A percentile compares a stretch with the other conserved stretches of the same genome.
These are phyloP conservation scores for Linyphia triangularis DNA, from an alignment of 2,888 invertebrate genomes.

Conservation along the genomic window DNA sequence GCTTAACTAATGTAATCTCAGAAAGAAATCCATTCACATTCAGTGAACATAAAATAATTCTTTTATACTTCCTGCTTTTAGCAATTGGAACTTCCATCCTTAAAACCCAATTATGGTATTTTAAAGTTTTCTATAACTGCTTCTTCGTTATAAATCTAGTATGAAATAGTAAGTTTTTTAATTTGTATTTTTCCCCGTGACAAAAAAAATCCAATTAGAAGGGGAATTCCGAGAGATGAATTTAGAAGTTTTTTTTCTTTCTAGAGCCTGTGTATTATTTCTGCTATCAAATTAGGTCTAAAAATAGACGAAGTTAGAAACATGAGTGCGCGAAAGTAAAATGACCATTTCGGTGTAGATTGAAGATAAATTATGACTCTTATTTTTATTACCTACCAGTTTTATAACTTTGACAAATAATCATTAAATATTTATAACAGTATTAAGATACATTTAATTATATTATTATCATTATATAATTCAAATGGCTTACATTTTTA, in stretches of 20 bases:
- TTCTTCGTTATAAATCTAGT: neutral
- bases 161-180: neutral
- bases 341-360: neutral
- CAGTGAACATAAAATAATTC: too few species aligned
- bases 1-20: too few species aligned
- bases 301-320: conserved; percentile 11
- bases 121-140: neutral
- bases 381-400: neutral
- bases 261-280: neutral
- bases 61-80: neutral
- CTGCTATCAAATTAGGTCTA: neutral
- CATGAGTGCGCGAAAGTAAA: neutral
- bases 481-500: too few species aligned
- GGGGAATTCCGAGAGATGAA: neutral
- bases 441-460: neutral
- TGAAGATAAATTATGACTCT: neutral
- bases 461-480: neutral
- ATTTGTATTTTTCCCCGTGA: neutral
- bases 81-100: neutral
- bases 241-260: neutral
- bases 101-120: neutral
- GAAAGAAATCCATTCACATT: too few species aligned
- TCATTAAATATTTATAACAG: neutral
- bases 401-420: neutral
- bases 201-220: conserved; percentile 21